A percentile compares a stretch with the other conserved stretches of the same genome.
phyloP scores from a whole-genome alignment of 2,888 invertebrate species.

The Alloplasta piceator region DNA sequence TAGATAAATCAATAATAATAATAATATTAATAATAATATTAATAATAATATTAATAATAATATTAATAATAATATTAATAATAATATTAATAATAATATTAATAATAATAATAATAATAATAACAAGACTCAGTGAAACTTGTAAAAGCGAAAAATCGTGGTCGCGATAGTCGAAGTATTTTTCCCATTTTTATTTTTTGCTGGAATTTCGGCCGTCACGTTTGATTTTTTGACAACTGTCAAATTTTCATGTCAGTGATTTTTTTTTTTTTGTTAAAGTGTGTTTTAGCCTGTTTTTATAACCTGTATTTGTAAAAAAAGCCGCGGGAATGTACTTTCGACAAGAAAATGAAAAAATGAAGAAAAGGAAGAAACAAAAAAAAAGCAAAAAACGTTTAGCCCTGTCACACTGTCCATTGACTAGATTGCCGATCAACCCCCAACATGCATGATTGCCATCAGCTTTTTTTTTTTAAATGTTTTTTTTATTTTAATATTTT shows the following conservation, averaged over 20 bases:
- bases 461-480: slow-evolving; percentile 55
- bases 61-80: slow-evolving; percentile 51
- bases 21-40: too few species aligned
- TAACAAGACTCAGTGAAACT: slow-evolving; percentile 60
- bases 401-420: slow-evolving; percentile 57
- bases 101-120: slow-evolving; percentile 44
- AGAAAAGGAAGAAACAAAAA: neutral
- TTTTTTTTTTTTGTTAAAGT: slow-evolving; percentile 3
- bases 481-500: slow-evolving; percentile 27
- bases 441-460: slow-evolving; percentile 60
- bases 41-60: slow-evolving; percentile 45
- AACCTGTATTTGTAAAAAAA: slow-evolving; percentile 35
- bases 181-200: slow-evolving; percentile 6
- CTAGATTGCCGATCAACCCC: slow-evolving; percentile 64
- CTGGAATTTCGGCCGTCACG: neutral
- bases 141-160: slow-evolving; percentile 58
- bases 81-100: slow-evolving; percentile 35
- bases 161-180: slow-evolving; percentile 52
- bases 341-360: slow-evolving; percentile 7
- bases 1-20: too few species aligned
- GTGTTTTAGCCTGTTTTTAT: slow-evolving; percentile 40
- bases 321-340: slow-evolving; percentile 57
- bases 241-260: neutral
- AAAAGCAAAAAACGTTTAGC: slow-evolving; percentile 36
- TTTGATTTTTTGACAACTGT: too few species aligned